phyloP scores from a whole-genome alignment of 2,113 vertebrate species.

The Gymnarchus niloticus region DNA sequence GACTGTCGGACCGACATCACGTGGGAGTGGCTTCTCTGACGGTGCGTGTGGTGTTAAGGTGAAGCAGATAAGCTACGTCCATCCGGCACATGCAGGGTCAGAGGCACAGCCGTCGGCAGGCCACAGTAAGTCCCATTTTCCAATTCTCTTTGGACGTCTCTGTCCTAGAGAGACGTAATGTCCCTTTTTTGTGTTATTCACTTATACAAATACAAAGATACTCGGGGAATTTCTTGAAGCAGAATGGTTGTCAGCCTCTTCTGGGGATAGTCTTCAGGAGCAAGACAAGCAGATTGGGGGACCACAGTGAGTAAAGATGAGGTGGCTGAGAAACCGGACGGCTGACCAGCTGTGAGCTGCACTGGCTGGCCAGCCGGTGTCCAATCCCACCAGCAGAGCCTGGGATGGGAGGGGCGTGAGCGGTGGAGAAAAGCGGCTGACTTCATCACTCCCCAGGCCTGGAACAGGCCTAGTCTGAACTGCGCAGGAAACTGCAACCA shows the following conservation, averaged over 20 bases:
- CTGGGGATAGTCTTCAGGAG: background rate
- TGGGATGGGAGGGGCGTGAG: background rate
- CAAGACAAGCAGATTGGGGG: no score
- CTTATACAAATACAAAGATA: background rate
- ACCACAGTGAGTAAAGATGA: no score
- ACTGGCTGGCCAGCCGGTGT: background rate
- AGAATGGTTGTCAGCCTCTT: background rate
- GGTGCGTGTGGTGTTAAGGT: background rate
- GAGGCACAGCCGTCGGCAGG: background rate
- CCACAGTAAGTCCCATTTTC: background rate
- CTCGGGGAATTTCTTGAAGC: background rate
- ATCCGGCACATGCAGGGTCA: background rate
- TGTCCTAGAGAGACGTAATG: background rate
- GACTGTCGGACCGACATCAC: conserved; percentile 11
- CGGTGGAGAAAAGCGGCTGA: background rate
- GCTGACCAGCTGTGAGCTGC: background rate
- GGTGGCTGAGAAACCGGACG: background rate
- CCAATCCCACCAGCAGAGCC: no score
- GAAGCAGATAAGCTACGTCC: background rate
- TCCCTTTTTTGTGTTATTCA: background rate
- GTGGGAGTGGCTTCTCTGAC: background rate
- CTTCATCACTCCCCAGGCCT: background rate
- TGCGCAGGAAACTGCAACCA: no score
- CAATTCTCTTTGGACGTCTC: background rate
- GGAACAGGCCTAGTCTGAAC: background rate